Conservation (phyloP, 2,797 vertebrate species). For the Mus minutoides region DNA sequence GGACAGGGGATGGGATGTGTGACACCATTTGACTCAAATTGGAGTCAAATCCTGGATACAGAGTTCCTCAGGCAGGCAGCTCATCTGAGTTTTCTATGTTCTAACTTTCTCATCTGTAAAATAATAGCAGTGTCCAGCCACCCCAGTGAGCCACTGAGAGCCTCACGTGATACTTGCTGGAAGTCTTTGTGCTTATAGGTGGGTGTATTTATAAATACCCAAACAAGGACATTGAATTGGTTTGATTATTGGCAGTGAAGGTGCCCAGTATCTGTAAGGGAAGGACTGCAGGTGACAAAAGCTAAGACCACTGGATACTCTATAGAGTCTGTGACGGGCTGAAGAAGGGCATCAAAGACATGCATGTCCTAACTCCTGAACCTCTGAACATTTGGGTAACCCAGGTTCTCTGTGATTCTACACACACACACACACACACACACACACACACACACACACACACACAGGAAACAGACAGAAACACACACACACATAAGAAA, state of each 20-base stretch:
- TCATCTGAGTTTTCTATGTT: background rate
- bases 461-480: background rate
- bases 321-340: background rate
- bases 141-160: background rate
- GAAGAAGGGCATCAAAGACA: background rate
- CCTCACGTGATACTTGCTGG: background rate
- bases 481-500: background rate
- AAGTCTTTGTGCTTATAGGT: background rate
- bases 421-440: background rate
- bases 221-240: background rate
- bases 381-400: background rate
- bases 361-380: background rate
- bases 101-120: background rate
- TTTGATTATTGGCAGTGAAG: background rate
- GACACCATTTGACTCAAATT: background rate
- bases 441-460: background rate
- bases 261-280: background rate
- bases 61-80: background rate
- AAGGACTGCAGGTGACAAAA: background rate
- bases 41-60: background rate
- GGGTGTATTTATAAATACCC: background rate
- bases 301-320: background rate
- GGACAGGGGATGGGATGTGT: background rate
- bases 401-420: conserved; percentile 1
- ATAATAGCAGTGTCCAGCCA: background rate